Evolutionary conservation across 2,888 invertebrate species (phyloP).

Genomic region (Aphodius granarius): DNA sequence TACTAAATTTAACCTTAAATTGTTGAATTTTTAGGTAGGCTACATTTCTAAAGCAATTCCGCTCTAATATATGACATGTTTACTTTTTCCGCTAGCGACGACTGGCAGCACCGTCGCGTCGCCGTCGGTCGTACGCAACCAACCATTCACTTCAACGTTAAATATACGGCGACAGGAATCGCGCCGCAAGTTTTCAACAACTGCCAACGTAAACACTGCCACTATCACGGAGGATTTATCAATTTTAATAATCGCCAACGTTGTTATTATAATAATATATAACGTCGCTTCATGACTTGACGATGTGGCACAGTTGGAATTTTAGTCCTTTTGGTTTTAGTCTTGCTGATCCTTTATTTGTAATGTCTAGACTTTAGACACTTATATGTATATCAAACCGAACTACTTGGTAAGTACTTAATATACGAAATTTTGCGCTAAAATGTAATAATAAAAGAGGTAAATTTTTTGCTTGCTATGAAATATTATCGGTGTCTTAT

Average conservation of each 20-base stretch:
- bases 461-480: not conserved
- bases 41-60: not conserved
- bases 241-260: not conserved
- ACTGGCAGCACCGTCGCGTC: not conserved
- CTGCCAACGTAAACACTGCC: not conserved
- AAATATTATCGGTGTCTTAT: not conserved
- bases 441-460: not conserved
- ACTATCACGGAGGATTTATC: not conserved
- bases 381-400: not conserved
- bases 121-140: not conserved
- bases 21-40: too few relatives aligned
- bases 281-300: not conserved
- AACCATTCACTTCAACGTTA: not conserved
- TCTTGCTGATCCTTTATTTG: not conserved
- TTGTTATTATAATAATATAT: not conserved
- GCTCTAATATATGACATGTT: not conserved
- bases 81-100: not conserved
- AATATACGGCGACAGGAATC: not conserved
- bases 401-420: not conserved
- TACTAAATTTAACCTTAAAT: too few relatives aligned
- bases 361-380: not conserved
- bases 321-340: not conserved
- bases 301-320: not conserved
- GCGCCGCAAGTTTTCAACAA: not conserved
- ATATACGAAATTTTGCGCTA: too few relatives aligned